Evolutionary conservation across 2,888 invertebrate genomes (phyloP), one percentile per base, ranked within the genome.

Genomic region (Brenthis ino): DNA sequence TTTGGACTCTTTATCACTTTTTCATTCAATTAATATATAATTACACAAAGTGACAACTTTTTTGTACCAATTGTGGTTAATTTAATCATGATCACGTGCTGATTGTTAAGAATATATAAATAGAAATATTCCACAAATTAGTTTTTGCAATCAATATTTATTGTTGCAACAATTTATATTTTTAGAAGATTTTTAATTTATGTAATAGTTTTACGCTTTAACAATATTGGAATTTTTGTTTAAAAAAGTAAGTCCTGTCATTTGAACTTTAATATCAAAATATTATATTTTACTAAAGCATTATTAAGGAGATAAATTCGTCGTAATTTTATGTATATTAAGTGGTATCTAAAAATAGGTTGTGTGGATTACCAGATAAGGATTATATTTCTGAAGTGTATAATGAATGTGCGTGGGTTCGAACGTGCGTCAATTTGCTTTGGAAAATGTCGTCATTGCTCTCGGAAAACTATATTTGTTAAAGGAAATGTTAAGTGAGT

Each of bases 371-470:
- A 83, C 75, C 76, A 75, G 76, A 74, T 68, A 71, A 74, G 78
- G 82, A 83, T 83, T 82, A 78, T 79, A 80, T 77, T 77, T 75
- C 61, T 72, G 79, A 78, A 84, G 81, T 81, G 83, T 77, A 73
- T 81, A 83, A 84, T 82, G 81, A 80, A 80, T 79, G 77, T 78
- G 86, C 82, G 89, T 90, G 83, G 89, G 91, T 76, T 76, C 67
- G 77, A 78, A 77, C 81, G 86, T 91, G 90, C 91, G 91, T 91
- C 91, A 90, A 83, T 91, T 89, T 87, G 84, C 82, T 86, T 82
- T 80, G 80, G 77, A 69, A 72, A 80, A 77, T 86, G 83, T 84
- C 90, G 89, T 90, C 89, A 89, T 78, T 76, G 77, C 80, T 80
- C 80, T 80, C 77, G 75, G 33, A 60, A 50, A 28, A 28, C 8